A percentile compares a stretch with the other conserved stretches of the same genome.
Conservation (phyloP, 2,888 invertebrate species). For the Lymantria dispar region DNA sequence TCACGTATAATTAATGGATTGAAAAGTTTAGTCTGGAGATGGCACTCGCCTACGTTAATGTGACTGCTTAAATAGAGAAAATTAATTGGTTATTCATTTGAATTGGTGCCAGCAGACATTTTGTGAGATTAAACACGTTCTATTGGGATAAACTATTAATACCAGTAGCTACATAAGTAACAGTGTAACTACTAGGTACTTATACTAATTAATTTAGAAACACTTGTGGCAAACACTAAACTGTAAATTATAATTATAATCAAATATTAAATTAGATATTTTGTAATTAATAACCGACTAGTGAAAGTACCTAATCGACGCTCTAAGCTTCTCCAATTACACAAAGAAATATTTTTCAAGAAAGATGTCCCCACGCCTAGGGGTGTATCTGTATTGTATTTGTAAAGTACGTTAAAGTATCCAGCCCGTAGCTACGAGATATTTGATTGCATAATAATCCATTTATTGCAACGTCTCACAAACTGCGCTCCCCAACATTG, state of each 20-base stretch:
- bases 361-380: background rate
- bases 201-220: no score
- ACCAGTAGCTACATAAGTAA: no score
- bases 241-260: background rate
- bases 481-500: constrained; percentile 54
- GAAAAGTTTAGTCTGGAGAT: constrained; percentile 22
- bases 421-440: constrained; percentile 30
- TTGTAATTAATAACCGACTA: background rate
- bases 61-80: constrained; percentile 1
- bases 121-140: background rate
- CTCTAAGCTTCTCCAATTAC: background rate
- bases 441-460: constrained; percentile 74
- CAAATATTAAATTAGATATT: background rate
- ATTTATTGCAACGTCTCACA: constrained; percentile 70
- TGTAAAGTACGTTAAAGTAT: constrained; percentile 23
- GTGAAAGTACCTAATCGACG: no score
- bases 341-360: background rate
- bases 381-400: constrained; percentile 9
- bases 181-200: no score
- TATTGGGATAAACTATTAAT: no score
- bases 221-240: no score
- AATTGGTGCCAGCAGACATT: background rate
- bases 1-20: constrained; percentile 28
- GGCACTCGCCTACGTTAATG: background rate
- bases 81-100: constrained; percentile 12